Conservation (phyloP, 2,888 invertebrate genomes). For the Ganaspis brasiliensis region DNA sequence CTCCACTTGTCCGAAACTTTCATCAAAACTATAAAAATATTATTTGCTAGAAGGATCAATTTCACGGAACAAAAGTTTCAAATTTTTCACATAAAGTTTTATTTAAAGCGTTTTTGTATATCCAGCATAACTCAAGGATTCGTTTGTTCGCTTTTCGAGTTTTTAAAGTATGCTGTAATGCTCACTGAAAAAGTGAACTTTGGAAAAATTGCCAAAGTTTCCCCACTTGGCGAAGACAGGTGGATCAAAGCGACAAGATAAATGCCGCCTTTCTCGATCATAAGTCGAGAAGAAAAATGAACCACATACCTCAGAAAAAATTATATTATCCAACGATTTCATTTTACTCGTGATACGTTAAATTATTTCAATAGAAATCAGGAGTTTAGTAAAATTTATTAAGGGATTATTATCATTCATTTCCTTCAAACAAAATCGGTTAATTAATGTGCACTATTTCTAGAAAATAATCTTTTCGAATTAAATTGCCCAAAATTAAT, state of each 20-base stretch:
- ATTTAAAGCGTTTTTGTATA: slow-evolving; percentile 1
- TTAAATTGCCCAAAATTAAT: too few species aligned
- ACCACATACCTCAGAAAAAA: not conserved
- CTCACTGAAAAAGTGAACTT: slow-evolving; percentile 23
- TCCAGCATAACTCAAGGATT: slow-evolving; percentile 11
- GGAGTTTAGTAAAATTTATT: not conserved
- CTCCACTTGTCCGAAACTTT: too few species aligned
- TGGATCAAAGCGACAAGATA: slow-evolving; percentile 30
- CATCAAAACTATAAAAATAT: too few species aligned
- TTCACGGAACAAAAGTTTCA: not conserved
- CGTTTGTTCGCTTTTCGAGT: not conserved
- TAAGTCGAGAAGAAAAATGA: slow-evolving; percentile 16
- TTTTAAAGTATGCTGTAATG: slow-evolving; percentile 21
- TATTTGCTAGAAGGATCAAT: too few species aligned
- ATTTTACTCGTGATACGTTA: not conserved
- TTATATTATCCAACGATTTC: not conserved
- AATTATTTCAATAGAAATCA: not conserved
- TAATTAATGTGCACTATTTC: too few species aligned
- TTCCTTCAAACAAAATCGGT: too few species aligned
- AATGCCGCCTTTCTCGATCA: slow-evolving; percentile 1
- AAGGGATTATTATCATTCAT: too few species aligned
- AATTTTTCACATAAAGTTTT: not conserved
- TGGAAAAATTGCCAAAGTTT: slow-evolving; percentile 40
- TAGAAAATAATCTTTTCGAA: too few species aligned
- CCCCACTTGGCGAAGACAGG: slow-evolving; percentile 13